Conservation (phyloP, 2,888 invertebrate species). For the Aphodius sticticus region DNA sequence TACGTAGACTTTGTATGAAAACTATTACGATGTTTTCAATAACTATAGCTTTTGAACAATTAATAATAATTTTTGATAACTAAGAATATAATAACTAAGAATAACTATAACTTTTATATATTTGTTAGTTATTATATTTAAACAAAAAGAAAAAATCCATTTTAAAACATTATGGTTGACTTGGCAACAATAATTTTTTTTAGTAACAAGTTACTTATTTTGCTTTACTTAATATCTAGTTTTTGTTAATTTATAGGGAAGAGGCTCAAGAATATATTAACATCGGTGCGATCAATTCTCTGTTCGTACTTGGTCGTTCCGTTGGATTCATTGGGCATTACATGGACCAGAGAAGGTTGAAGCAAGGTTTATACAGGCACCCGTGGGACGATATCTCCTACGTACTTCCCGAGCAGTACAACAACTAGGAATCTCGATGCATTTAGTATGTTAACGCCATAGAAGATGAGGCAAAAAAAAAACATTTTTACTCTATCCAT, state of each 20-base stretch:
- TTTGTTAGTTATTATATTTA: too few relatives aligned
- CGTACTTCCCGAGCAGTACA: slow-evolving; percentile 79
- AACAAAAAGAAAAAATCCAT: too few relatives aligned
- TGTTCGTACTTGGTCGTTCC: slow-evolving; percentile 97
- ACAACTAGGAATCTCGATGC: slow-evolving; percentile 48
- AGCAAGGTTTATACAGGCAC: slow-evolving; percentile 98
- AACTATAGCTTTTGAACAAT: too few relatives aligned
- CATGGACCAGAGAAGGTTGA: slow-evolving; percentile 97
- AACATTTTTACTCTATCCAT: neutral
- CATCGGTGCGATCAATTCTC: slow-evolving; percentile 97
- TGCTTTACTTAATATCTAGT: too few relatives aligned
- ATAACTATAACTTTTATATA: too few relatives aligned
- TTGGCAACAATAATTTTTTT: too few relatives aligned
- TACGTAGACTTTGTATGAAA: too few relatives aligned
- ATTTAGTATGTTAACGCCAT: neutral
- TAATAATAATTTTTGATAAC: too few relatives aligned
- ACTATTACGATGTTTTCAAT: too few relatives aligned
- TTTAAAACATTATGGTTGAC: too few relatives aligned
- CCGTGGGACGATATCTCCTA: slow-evolving; percentile 99
- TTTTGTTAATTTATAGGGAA: slow-evolving; percentile 69
- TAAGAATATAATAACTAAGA: too few relatives aligned
- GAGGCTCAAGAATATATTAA: slow-evolving; percentile 98
- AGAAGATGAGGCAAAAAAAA: neutral
- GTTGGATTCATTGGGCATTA: slow-evolving; percentile 99
- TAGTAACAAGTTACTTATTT: too few relatives aligned